A percentile compares a stretch with the other conserved stretches of the same genome.
phyloP scores from a whole-genome alignment of 2,113 vertebrate genomes.

The Todiramphus saurophagus region DNA sequence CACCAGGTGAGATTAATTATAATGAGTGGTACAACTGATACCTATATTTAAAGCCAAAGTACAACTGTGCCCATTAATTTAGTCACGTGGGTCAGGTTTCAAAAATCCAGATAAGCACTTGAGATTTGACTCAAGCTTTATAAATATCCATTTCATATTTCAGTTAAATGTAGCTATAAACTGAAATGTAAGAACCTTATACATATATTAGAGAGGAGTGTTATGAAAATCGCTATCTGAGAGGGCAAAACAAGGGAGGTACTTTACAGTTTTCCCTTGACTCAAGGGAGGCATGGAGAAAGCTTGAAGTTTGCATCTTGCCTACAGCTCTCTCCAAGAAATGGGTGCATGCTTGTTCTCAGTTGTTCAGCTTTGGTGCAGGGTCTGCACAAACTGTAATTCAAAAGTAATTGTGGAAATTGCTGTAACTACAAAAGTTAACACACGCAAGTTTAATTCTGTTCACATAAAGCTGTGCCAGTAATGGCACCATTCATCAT shows the following conservation, averaged over 20 bases:
- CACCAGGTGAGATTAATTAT: background rate
- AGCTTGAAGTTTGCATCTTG: background rate
- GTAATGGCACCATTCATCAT: slow-evolving; percentile 62
- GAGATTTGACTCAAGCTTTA: slow-evolving; percentile 24
- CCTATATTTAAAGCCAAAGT: background rate
- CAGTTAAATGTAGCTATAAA: slow-evolving; percentile 5
- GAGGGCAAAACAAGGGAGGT: background rate
- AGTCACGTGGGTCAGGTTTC: background rate
- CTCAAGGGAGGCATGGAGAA: background rate
- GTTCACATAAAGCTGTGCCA: background rate
- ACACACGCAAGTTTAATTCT: slow-evolving; percentile 42
- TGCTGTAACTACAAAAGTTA: slow-evolving; percentile 35
- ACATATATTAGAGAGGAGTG: background rate
- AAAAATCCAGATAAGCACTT: slow-evolving; percentile 33
- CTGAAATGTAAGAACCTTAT: background rate
- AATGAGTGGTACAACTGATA: background rate
- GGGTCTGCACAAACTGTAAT: background rate
- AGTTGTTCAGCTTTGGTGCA: background rate
- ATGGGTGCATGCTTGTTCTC: background rate
- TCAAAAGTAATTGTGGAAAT: slow-evolving; percentile 59
- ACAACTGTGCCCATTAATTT: background rate
- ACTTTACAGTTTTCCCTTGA: background rate
- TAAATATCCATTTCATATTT: slow-evolving; percentile 31
- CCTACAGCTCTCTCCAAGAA: background rate
- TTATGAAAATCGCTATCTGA: background rate